Evolutionary conservation across 2,888 invertebrate species (phyloP), one percentile per base, ranked within the genome.

Genomic region (Mechanitis mazaeus): DNA sequence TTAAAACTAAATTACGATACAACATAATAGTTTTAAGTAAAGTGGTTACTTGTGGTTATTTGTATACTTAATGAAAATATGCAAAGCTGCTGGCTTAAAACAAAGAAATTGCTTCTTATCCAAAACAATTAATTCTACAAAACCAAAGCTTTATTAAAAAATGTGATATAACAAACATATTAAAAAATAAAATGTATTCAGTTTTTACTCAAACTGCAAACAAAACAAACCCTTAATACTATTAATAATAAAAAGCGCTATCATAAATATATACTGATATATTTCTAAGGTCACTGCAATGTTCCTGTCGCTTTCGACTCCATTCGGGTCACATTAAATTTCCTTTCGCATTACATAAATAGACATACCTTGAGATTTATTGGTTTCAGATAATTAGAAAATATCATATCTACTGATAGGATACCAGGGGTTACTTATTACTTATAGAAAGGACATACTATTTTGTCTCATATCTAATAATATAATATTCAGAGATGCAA

Each of bases 321-420:
- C 65, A 60, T 56, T 59, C 58, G 63, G 65, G 65, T 65, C 65
- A 65, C 60, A 61, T 61, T 63, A 31, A 63, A 63, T 65, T 60
- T 65, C 58, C 63, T 50, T 56, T 58, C 50, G 58, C 60, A 60
- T 60, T 60, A 59, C 63, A 63, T 56, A 63, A 63, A 65, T 65
- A 63, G 56, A 50, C 54, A 58, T 60, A 53, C 45, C 58, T 56
- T 45, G 55, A 55, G 60, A 65, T 54, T 63, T 65, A 65, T 65
- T 60, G 50, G 53, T 28, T 28, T 33, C 45, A 61, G 56, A 47
- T 59, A 54, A 63, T 63, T 63, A 63, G 56, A 42, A 63, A 54
- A 54, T 63, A 46, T 33, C 20, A 11, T 63, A 63, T 59, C 58
- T 31, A 50, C 20, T 28, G 47, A 47, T 47, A 47, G 7, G 12